phyloP scores from a whole-genome alignment of 2,797 vertebrate species.

The Sarcophilus harrisii region DNA sequence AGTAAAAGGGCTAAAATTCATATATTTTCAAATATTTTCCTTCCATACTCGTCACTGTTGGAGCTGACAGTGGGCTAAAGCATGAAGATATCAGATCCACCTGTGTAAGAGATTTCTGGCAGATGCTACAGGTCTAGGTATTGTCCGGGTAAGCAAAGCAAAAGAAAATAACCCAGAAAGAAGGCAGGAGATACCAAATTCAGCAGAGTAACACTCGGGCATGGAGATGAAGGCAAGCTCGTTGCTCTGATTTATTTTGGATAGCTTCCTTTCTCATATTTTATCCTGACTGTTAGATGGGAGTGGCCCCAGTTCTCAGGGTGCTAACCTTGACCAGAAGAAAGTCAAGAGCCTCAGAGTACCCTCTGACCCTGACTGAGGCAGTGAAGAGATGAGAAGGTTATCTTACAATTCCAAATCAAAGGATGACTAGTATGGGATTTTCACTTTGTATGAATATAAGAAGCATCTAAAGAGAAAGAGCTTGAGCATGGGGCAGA shows the following conservation, averaged over 20 bases:
- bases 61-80: not conserved
- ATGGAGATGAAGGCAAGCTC: not conserved
- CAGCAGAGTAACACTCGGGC: not conserved
- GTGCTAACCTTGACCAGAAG: constrained; percentile 30
- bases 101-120: constrained; percentile 1
- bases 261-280: constrained; percentile 29
- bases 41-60: not conserved
- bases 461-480: not conserved
- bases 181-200: constrained; percentile 37
- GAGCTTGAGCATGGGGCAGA: not conserved
- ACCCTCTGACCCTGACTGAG: constrained; percentile 6
- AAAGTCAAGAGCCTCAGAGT: constrained; percentile 23
- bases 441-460: not conserved
- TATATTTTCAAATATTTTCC: not conserved
- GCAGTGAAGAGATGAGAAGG: not conserved
- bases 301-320: not conserved
- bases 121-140: not conserved
- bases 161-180: not conserved
- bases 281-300: constrained; percentile 6
- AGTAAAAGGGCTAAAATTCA: not conserved
- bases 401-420: not conserved
- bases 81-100: constrained; percentile 5
- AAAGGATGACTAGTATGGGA: not conserved
- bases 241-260: constrained; percentile 36
- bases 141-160: not conserved